Percentiles rank a stretch among this genome's conserved stretches.
These are phyloP conservation scores for Gallinago paraguaiae DNA, from an alignment of 2,113 vertebrate species.

Conservation along the genomic window DNA sequence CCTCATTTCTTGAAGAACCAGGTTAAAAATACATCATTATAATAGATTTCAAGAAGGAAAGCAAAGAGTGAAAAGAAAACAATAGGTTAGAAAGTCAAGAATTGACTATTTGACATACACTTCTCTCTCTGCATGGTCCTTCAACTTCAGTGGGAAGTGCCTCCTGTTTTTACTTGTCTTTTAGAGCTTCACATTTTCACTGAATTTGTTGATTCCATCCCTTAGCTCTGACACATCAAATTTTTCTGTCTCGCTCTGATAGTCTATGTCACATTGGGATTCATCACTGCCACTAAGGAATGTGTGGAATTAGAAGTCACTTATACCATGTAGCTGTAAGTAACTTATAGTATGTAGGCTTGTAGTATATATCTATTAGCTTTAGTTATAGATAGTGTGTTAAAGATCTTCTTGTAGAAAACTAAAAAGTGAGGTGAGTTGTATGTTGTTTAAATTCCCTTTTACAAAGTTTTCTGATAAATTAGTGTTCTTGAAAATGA, in stretches of 20 bases:
- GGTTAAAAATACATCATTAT: constrained; percentile 19
- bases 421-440: background rate
- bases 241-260: background rate
- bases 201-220: background rate
- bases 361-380: background rate
- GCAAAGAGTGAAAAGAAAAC: background rate
- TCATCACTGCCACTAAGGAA: background rate
- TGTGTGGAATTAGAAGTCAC: background rate
- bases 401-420: background rate
- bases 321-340: background rate
- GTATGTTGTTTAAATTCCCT: background rate
- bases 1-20: constrained; percentile 33
- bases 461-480: background rate
- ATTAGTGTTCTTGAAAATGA: background rate
- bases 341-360: background rate
- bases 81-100: background rate
- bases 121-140: background rate
- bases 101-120: background rate
- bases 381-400: background rate
- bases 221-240: fast-evolving
- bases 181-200: background rate
- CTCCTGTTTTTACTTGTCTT: background rate
- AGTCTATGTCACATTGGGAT: fast-evolving
- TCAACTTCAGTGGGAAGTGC: background rate
- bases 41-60: background rate